A percentile compares a stretch with the other conserved stretches of the same genome.
Conservation (phyloP, 1,140 invertebrate genomes). For the Drosophila neocordata region DNA sequence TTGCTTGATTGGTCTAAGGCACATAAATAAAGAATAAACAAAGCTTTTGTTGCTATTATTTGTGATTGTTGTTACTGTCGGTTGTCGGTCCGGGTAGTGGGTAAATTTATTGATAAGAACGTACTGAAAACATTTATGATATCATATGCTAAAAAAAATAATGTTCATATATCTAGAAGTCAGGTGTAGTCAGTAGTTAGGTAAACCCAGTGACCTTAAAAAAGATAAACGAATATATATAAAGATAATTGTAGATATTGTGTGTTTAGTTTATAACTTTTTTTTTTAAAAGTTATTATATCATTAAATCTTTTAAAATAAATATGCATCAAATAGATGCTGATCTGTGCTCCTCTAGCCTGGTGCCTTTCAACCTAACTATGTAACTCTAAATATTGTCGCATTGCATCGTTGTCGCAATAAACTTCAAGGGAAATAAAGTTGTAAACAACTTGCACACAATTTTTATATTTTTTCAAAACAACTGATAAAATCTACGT, state of each 20-base stretch:
- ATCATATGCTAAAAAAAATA: conserved; percentile 61
- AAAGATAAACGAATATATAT: conserved; percentile 4
- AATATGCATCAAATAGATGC: too few relatives aligned
- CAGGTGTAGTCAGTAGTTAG: conserved; percentile 42
- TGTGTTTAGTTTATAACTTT: too few relatives aligned
- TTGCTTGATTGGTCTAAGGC: conserved; percentile 77
- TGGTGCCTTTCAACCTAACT: too few relatives aligned
- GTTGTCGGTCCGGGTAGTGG: conserved; percentile 27
- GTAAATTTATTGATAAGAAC: conserved; percentile 36
- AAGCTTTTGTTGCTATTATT: conserved; percentile 48
- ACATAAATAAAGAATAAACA: conserved; percentile 76
- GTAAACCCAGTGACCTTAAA: conserved; percentile 35
- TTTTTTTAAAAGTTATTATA: too few relatives aligned
- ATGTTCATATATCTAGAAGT: conserved; percentile 34
- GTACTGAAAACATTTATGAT: conserved; percentile 30
- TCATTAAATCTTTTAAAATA: too few relatives aligned
- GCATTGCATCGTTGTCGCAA: not conserved
- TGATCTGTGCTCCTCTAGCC: too few relatives aligned
- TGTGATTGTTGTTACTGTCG: conserved; percentile 43
- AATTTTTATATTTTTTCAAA: not conserved
- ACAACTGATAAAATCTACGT: not conserved
- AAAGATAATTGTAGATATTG: not conserved
- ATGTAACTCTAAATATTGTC: too few relatives aligned
- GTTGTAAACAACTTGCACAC: not conserved
- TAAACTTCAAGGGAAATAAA: not conserved